Evolutionary conservation across 2,797 vertebrate genomes (phyloP).

Genomic region (Pachyuromys duprasi): DNA sequence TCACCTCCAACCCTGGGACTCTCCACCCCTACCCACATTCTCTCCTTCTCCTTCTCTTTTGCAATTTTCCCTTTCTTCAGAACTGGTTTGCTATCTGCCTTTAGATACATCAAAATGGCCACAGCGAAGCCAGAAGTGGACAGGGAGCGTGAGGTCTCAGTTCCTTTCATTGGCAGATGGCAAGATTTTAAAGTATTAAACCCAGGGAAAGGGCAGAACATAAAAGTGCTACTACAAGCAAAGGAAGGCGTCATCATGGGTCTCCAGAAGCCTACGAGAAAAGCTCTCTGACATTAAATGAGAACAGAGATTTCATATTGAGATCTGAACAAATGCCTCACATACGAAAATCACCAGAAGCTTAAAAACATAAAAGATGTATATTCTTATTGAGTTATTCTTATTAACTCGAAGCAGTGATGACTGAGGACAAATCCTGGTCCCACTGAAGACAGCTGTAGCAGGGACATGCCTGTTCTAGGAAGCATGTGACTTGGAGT

Average conservation of each 20-base stretch:
- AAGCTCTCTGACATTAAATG: not conserved
- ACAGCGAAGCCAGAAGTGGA: not conserved
- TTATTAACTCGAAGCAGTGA: not conserved
- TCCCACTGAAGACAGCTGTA: not conserved
- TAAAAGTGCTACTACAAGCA: not conserved
- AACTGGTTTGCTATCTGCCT: not conserved
- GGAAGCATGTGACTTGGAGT: not conserved
- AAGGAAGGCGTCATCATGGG: not conserved
- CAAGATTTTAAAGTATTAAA: slow-evolving; percentile 10
- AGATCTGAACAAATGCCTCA: not conserved
- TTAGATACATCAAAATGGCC: not conserved
- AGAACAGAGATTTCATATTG: not conserved
- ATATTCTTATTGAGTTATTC: not conserved
- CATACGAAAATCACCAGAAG: not conserved
- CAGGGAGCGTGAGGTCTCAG: not conserved
- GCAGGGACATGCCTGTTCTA: not conserved
- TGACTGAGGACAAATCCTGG: not conserved
- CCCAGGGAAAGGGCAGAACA: not conserved
- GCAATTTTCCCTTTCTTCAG: not conserved
- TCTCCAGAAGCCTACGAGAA: not conserved
- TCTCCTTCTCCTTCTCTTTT: not conserved
- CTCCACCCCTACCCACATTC: not conserved
- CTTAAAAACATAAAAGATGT: not conserved
- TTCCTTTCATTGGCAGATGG: not conserved
- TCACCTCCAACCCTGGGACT: not conserved